Evolutionary conservation across 2,797 vertebrate species (phyloP), one percentile per base, ranked within the genome.

Genomic region (Thalassophryne amazonica): DNA sequence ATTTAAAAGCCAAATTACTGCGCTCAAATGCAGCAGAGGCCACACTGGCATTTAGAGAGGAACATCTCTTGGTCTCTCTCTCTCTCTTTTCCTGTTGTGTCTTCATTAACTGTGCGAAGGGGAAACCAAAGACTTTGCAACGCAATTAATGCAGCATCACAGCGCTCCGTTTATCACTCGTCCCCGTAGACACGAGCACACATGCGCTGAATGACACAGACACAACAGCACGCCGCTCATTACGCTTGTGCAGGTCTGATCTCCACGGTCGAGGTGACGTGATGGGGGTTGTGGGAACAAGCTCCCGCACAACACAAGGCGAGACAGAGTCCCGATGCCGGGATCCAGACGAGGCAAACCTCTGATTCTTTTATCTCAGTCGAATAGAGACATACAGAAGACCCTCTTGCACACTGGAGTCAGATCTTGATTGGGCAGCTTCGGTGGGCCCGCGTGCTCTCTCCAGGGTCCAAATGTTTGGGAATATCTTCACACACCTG

Each of bases 141-240:
- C 34, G 69, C 86, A 87, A 90, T 91, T 88, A 90, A 88, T 88
- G 85, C 85, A 77, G 80, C 78, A 81, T 86, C 83, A 86, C 81
- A 86, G 87, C 27, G 18, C 80, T 65, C 68, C 59, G 71, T 83
- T 88, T 84, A 84, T 86, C 82, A 80, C 62, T 65, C 59, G 50
- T 77, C 78, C 72, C 46, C 67, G 46, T 38, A 60, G 32, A 62
- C 56, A 61, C 29, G 60, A 54, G 35, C 39, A 43, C 34, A 51
- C 7, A 47, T 24, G 25, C 13, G 61, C 18, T 48, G 66, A 68
- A 51, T 55, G 59, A 56, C 67, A 74, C 37, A 80, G 74, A 81
- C 80, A 80, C 70, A 81, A 83, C 83, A 77, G 72, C 4, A 14
- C 68, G 41, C 58, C 79, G 80, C 84, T 88, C 83, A 83, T 84